A percentile compares a stretch with the other conserved stretches of the same genome.
phyloP scores from a whole-genome alignment of 2,888 invertebrate species.

The Microctonus hyperodae region DNA sequence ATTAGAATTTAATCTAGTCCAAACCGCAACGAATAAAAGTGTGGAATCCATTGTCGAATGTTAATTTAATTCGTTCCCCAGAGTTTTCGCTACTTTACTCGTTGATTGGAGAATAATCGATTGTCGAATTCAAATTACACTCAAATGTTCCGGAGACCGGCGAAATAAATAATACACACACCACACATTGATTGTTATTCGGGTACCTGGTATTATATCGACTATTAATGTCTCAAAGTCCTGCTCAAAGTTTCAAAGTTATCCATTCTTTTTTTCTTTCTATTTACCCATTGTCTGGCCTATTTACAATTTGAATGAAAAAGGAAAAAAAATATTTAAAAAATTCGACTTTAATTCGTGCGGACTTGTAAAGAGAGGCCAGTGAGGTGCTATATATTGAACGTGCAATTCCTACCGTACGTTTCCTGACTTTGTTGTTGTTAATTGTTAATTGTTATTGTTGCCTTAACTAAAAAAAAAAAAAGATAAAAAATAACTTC shows the following conservation, averaged over 20 bases:
- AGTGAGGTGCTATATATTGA: constrained; percentile 23
- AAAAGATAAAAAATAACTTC: constrained; percentile 21
- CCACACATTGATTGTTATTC: too few species aligned
- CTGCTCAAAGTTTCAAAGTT: neutral
- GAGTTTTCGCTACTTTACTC: neutral
- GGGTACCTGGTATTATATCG: constrained; percentile 8
- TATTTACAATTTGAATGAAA: neutral
- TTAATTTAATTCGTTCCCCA: neutral
- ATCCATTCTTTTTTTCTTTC: neutral
- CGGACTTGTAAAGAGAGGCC: constrained; percentile 12
- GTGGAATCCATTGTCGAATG: neutral
- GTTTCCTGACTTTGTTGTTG: constrained; percentile 28
- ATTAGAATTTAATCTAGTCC: constrained; percentile 43
- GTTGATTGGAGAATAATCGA: constrained; percentile 1
- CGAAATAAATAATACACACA: neutral
- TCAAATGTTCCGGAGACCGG: constrained; percentile 2
- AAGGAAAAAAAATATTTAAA: neutral
- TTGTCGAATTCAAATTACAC: neutral
- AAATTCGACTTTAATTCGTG: neutral
- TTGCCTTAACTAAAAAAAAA: constrained; percentile 23
- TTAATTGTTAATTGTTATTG: constrained; percentile 23
- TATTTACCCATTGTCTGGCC: neutral
- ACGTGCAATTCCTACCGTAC: constrained; percentile 24
- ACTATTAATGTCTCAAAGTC: constrained; percentile 9
- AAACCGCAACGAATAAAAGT: constrained; percentile 30